Base-by-base conservation (phyloP, 2,888 invertebrate species). In the Lathronympha strigana region DNA sequence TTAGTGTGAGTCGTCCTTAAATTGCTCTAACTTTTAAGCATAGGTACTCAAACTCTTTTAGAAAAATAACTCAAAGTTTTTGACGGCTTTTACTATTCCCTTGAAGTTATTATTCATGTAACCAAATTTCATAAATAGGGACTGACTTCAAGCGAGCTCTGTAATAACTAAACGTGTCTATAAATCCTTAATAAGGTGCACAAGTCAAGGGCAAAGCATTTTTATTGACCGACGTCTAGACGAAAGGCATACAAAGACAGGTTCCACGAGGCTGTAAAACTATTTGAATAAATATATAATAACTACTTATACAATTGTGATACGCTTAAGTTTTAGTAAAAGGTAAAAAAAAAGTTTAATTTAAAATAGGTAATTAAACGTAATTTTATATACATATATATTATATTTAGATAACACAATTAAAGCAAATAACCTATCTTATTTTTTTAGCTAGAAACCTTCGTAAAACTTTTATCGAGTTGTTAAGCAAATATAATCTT, bases 191-290 rank as follows among this genome's bases (percentile, higher is more conserved):
- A 55, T 13, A 28, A 43, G 3, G 13, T 53, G 53, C 23, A 25
- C 23, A 54, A 54, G 19, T 43, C 55, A 55, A 28, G 55, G 38
- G 28, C 6, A 43, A n/a, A 47, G 23, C 54, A 17, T 28, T 21
- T 53, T 43, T 55, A 40, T 55, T 40, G 28, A 40, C 54, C 54
- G 25, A 38, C 40, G 40, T 55, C 55, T 55, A 55, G 55, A 55
- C 55, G 40, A 55, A 40, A 40, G 13, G 38, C 5, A 13, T 38
- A 17, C 15, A 53, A 17, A 51, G n/a, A 23, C 4, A 21, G 9
- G 6, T n/a, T 17, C 13, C 17, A 19, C 5, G 19, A 51, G 8
- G 9, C 0, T 50, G 11, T 17, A 28, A 28, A 28, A 11, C 9
- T 50, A 17, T 4, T 28, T 31, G 11, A n/a, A 2, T 13, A n/a